A percentile compares a stretch with the other conserved stretches of the same genome.
Conservation (phyloP, 2,113 vertebrate genomes). For the Lethenteron camtschaticum region DNA sequence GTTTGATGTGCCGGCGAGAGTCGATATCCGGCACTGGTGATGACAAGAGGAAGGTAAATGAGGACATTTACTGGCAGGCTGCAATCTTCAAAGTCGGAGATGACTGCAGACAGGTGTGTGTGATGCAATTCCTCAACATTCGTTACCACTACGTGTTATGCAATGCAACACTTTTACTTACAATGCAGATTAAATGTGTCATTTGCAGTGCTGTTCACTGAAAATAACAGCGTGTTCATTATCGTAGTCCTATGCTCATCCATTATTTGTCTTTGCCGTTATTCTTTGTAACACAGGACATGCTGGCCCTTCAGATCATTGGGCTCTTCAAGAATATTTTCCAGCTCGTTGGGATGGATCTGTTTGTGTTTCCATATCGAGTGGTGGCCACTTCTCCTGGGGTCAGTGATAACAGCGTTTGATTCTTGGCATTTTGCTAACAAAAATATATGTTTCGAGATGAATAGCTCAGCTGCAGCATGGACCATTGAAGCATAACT, state of each 20-base stretch:
- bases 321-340: constrained; percentile 95
- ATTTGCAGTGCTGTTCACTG: no score
- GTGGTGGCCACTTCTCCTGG: constrained; percentile 92
- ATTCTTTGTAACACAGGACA: constrained; percentile 33
- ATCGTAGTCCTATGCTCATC: no score
- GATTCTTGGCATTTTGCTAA: no score
- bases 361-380: constrained; percentile 85
- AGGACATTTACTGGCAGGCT: constrained; percentile 69
- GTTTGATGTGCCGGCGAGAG: constrained; percentile 45
- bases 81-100: constrained; percentile 98
- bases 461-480: no score
- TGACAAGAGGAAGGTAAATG: constrained; percentile 29
- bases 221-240: no score
- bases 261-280: no score
- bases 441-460: no score
- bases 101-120: constrained; percentile 61
- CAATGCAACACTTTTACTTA: no score
- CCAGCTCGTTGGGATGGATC: constrained; percentile 75
- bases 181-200: no score
- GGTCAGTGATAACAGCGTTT: constrained; percentile 25
- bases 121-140: no score
- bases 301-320: constrained; percentile 90
- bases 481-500: no score
- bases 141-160: no score
- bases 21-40: constrained; percentile 35